Evolutionary conservation across 1,140 invertebrate species (phyloP).

Genomic region (Eufriesea mexicana): DNA sequence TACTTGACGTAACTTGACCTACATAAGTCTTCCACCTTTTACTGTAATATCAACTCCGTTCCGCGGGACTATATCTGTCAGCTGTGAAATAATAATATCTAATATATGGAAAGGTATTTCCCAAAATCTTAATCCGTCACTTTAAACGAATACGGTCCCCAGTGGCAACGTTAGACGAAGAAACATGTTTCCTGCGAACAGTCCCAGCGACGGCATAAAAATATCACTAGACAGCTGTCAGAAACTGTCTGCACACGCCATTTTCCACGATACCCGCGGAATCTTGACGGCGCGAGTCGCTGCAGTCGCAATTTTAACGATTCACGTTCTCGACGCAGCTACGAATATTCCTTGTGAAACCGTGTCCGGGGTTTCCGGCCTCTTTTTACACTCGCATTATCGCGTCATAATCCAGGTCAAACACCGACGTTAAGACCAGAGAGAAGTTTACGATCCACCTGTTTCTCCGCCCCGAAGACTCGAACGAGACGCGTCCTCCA

Average conservation of each 20-base stretch:
- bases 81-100: too few relatives aligned
- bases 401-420: constrained; percentile 33
- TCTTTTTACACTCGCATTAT: constrained; percentile 55
- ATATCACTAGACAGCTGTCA: neutral
- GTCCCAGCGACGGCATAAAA: neutral
- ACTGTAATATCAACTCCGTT: too few relatives aligned
- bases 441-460: constrained; percentile 62
- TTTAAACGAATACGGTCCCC: too few relatives aligned
- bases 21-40: too few relatives aligned
- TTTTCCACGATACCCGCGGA: neutral
- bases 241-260: neutral
- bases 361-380: neutral
- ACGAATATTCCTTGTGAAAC: neutral
- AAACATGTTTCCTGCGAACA: neutral
- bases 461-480: constrained; percentile 27
- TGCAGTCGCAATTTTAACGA: neutral
- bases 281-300: neutral
- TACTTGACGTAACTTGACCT: too few relatives aligned
- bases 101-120: too few relatives aligned
- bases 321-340: neutral
- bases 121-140: too few relatives aligned
- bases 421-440: constrained; percentile 38
- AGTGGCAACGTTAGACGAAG: too few relatives aligned
- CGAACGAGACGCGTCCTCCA: neutral
- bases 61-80: too few relatives aligned